Evolutionary conservation across 2,888 invertebrate genomes (phyloP), one percentile per base, ranked within the genome.

Genomic region (Tetheella fluctuosa): DNA sequence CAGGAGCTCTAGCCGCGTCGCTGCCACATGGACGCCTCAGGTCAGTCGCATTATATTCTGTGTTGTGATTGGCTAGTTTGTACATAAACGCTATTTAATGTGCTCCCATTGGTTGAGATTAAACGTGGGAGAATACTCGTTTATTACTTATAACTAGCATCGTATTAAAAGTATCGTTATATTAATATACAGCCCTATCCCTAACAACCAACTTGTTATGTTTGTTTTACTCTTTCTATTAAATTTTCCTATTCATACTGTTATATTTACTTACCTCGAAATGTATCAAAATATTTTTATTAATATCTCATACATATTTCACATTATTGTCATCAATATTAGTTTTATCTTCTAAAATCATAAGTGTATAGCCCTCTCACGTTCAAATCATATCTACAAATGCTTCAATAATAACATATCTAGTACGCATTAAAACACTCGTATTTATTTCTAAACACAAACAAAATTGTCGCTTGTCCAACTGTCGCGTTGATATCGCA

Each of bases 11-110:
- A 96, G 96, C 71, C 94, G 96, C 76, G 93, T 89, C 70, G 87
- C 94, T 64, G 94, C 95, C 74, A 93, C 94, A 61, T 98, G 98
- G 98, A 96, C 96, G 63, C 97, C 97, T 73, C 96, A 97, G 96
- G 98, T 98, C 94, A 95, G 95, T 91, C 86, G 85, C 85, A 75
- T 77, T 79, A 70, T 71, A 81, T 75, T 79, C 70, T 73, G 63
- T 73, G 48, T 48, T 48, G 48, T 48, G 48, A 48, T 48, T 48
- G 48, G 48, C n/a, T 20, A 2, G 20, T n/a, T 17, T 48, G 20
- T 20, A 53, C 8, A 15, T 28, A 48, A 59, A 28, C 25, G 54
- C 55, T 55, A 34, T 59, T 37, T 34, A 48, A 20, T 48, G 48
- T 48, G 48, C 10, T 17, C 2, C n/a, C 17, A 42, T 42, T 42